Evolutionary conservation across 2,113 vertebrate genomes (phyloP).

Genomic region (Athene cunicularia): DNA sequence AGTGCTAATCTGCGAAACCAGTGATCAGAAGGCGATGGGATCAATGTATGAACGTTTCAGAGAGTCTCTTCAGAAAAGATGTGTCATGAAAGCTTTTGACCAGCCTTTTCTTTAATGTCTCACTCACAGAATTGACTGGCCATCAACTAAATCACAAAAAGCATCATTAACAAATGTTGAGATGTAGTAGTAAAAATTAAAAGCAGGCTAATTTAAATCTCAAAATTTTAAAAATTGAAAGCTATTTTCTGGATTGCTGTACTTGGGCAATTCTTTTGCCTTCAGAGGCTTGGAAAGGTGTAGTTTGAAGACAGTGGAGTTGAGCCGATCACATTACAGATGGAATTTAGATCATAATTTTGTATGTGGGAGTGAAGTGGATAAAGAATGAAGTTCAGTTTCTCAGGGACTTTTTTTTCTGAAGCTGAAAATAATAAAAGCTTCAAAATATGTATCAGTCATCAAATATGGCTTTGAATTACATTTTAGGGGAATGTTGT

Average conservation of each 20-base stretch:
- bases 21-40: not conserved
- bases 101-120: not conserved
- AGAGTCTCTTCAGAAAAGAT: not conserved
- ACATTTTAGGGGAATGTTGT: not conserved
- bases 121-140: not conserved
- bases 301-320: not conserved
- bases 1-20: not conserved
- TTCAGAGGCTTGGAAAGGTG: not conserved
- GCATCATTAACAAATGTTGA: not conserved
- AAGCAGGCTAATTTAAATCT: not conserved
- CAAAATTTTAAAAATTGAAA: not conserved
- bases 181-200: not conserved
- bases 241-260: not conserved
- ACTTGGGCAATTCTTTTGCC: not conserved
- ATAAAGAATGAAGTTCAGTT: not conserved
- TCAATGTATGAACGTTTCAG: not conserved
- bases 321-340: not conserved
- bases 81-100: not conserved
- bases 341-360: not conserved
- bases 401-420: not conserved
- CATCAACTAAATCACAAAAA: not conserved
- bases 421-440: not conserved
- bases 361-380: not conserved
- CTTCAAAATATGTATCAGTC: not conserved
- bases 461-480: not conserved